These are phyloP conservation scores for Hylia prasina DNA, from an alignment of 2,113 vertebrate species.

Conservation along the genomic window DNA sequence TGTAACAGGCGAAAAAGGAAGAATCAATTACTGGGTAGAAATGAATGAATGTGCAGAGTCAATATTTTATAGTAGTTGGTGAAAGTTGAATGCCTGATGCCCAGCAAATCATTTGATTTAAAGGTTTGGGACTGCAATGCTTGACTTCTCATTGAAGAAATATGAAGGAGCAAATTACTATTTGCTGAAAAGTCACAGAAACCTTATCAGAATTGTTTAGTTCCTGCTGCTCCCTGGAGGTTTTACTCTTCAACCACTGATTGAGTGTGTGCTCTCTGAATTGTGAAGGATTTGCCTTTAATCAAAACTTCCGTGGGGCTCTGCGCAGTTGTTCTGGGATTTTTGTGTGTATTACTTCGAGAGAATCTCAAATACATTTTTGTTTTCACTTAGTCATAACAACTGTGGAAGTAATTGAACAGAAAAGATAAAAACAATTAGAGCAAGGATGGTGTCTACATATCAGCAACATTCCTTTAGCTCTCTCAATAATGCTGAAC, in stretches of 20 bases:
- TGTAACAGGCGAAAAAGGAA: background rate
- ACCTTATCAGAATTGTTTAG: constrained; percentile 52
- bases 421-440: background rate
- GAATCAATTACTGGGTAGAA: constrained; percentile 31
- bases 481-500: background rate
- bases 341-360: background rate
- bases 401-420: constrained; percentile 10
- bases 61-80: constrained; percentile 32
- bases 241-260: constrained; percentile 31
- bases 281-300: constrained; percentile 63
- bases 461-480: background rate
- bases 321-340: background rate
- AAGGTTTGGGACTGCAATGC: constrained; percentile 41
- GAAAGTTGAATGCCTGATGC: constrained; percentile 37
- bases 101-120: constrained; percentile 61
- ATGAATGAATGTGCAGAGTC: constrained; percentile 30
- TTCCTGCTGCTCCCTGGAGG: constrained; percentile 49
- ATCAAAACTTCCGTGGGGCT: constrained; percentile 37
- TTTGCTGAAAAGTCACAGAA: constrained; percentile 55
- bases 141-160: constrained; percentile 54
- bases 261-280: constrained; percentile 47
- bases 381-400: background rate
- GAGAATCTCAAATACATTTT: background rate
- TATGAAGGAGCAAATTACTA: constrained; percentile 59
- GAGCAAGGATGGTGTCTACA: background rate